Percentiles rank a stretch among this genome's conserved stretches.
Conservation (phyloP, 2,888 invertebrate genomes). For the Salticus scenicus region DNA sequence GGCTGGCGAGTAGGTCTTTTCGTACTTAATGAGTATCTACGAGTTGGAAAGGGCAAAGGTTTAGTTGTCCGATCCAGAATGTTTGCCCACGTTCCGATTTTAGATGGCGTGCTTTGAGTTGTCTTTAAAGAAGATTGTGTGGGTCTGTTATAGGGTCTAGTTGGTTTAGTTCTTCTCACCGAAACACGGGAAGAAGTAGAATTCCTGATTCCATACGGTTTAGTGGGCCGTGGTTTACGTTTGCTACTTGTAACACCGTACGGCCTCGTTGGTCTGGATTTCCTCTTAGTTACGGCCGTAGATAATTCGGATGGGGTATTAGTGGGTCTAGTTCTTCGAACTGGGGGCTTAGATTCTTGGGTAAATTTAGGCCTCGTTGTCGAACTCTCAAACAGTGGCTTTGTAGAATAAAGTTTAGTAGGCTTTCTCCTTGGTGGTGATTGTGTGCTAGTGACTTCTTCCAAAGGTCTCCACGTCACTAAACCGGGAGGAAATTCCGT, state of each 20-base stretch:
- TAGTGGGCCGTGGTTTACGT: slow-evolving; percentile 47
- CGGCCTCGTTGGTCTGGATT: slow-evolving; percentile 50
- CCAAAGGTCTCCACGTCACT: slow-evolving; percentile 49
- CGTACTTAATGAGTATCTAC: slow-evolving; percentile 15
- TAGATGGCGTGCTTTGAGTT: neutral
- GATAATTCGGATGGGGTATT: neutral
- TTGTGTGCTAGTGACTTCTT: neutral
- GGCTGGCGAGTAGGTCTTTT: slow-evolving; percentile 1
- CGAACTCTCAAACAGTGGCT: slow-evolving; percentile 45
- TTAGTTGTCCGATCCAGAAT: slow-evolving; percentile 50
- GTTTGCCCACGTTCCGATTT: slow-evolving; percentile 51
- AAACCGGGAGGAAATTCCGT: slow-evolving; percentile 59
- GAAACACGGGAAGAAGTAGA: slow-evolving; percentile 19
- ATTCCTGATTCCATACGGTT: slow-evolving; percentile 22
- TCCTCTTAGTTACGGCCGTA: slow-evolving; percentile 29
- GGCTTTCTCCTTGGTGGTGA: slow-evolving; percentile 40
- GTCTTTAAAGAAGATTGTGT: neutral
- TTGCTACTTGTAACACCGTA: slow-evolving; percentile 31
- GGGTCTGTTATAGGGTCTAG: slow-evolving; percentile 20
- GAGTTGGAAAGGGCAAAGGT: slow-evolving; percentile 12
- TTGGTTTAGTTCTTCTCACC: slow-evolving; percentile 39
- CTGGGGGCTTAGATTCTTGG: neutral
- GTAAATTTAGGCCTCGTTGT: neutral
- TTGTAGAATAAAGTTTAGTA: slow-evolving; percentile 46
- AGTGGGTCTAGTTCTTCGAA: slow-evolving; percentile 12